Percentiles rank a stretch among this genome's conserved stretches.
Conservation (phyloP, 2,113 vertebrate species). For the Nibea coibor region DNA sequence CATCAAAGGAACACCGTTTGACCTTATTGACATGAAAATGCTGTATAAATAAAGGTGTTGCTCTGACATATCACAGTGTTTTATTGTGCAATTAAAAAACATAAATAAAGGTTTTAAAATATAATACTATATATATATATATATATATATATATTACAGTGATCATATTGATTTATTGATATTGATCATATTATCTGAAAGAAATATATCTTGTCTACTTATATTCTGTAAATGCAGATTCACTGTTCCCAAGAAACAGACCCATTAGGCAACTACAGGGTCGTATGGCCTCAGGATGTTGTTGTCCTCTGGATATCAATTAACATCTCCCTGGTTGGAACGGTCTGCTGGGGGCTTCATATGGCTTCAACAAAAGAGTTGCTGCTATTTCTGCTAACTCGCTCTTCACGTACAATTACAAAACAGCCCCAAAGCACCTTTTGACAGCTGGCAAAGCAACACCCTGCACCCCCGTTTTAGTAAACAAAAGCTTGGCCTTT, state of each 20-base stretch:
- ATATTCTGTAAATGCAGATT: constrained; percentile 1
- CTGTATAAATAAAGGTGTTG: too few relatives aligned
- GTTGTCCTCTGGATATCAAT: constrained; percentile 58
- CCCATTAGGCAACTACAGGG: constrained; percentile 46
- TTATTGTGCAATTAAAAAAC: too few relatives aligned
- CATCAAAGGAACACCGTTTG: too few relatives aligned
- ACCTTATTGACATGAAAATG: too few relatives aligned
- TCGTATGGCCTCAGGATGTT: constrained; percentile 54
- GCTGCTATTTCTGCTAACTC: constrained; percentile 50
- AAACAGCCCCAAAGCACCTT: constrained; percentile 57
- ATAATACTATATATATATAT: too few relatives aligned
- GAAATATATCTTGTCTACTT: neutral
- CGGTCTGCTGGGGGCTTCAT: constrained; percentile 17
- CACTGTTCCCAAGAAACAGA: constrained; percentile 17
- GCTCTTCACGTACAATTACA: constrained; percentile 49
- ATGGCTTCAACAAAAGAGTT: constrained; percentile 16
- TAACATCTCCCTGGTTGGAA: constrained; percentile 47
- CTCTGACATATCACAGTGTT: too few relatives aligned
- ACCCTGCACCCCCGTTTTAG: constrained; percentile 3
- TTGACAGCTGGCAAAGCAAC: constrained; percentile 58
- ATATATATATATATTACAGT: neutral
- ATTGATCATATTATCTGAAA: neutral
- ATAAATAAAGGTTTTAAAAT: too few relatives aligned
- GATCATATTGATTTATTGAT: too few relatives aligned
- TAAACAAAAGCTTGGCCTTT: constrained; percentile 48